A percentile compares a stretch with the other conserved stretches of the same genome.
Conservation (phyloP, 1,140 invertebrate genomes). For the Drosophila jambulina region DNA sequence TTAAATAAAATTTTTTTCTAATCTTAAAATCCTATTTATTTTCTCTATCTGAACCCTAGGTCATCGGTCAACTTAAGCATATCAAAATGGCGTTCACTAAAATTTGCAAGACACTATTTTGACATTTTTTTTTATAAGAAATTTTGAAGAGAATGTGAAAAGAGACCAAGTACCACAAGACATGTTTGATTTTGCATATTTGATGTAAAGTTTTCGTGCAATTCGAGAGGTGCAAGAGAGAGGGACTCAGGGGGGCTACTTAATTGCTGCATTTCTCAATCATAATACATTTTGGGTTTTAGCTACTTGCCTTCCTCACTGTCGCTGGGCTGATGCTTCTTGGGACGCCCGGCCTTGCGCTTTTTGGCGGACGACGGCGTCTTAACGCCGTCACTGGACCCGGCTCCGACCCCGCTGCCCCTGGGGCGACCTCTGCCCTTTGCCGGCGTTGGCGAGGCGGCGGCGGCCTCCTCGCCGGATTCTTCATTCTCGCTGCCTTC, state of each 20-base stretch:
- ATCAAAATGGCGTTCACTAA: neutral
- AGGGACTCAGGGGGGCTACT: neutral
- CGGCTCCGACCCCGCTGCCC: constrained; percentile 19
- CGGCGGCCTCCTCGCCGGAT: constrained; percentile 1
- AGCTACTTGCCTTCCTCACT: constrained; percentile 48
- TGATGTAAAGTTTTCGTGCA: constrained; percentile 5
- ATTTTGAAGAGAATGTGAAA: neutral
- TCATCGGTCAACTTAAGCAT: neutral
- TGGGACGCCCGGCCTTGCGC: constrained; percentile 55
- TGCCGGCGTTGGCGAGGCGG: constrained; percentile 6
- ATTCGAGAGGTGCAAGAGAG: neutral
- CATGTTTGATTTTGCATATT: constrained; percentile 1
- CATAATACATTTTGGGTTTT: neutral
- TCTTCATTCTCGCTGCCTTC: constrained; percentile 43
- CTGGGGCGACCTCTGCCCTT: constrained; percentile 75
- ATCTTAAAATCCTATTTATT: neutral
- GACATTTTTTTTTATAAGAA: neutral
- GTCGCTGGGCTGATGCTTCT: constrained; percentile 65
- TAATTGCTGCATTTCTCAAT: neutral
- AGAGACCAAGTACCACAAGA: neutral
- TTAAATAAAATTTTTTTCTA: neutral
- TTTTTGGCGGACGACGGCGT: constrained; percentile 48
- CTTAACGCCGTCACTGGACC: constrained; percentile 28
- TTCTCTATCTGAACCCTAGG: neutral
- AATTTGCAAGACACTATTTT: neutral